phyloP scores from a whole-genome alignment of 2,888 invertebrate species.

The Drosophila quasianomalipes region DNA sequence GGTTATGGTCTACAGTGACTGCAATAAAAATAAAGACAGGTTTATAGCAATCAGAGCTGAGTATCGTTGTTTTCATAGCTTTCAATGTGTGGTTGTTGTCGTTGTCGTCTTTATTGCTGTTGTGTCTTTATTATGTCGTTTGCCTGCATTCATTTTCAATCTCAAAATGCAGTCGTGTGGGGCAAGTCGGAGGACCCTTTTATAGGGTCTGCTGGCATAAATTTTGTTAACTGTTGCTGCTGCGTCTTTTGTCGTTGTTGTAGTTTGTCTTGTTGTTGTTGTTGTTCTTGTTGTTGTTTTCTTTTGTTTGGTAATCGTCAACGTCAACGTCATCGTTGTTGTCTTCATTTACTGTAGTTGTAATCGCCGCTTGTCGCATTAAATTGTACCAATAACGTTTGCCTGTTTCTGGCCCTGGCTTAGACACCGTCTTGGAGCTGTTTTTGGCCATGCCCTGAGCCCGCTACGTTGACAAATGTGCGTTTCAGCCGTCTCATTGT shows the following conservation, averaged over 20 bases:
- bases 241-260: slow-evolving; percentile 40
- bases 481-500: slow-evolving; percentile 74
- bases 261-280: slow-evolving; percentile 28
- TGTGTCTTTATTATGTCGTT: slow-evolving; percentile 78
- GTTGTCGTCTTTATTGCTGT: slow-evolving; percentile 39
- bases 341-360: slow-evolving; percentile 60
- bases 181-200: slow-evolving; percentile 47
- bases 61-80: slow-evolving; percentile 56
- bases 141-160: slow-evolving; percentile 58
- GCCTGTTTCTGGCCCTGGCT: slow-evolving; percentile 21
- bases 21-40: slow-evolving; percentile 44
- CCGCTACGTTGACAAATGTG: slow-evolving; percentile 71
- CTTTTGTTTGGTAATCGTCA: slow-evolving; percentile 49
- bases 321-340: slow-evolving; percentile 44
- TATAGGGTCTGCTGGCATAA: slow-evolving; percentile 46
- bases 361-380: slow-evolving; percentile 58
- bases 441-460: slow-evolving; percentile 56
- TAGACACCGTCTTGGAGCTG: slow-evolving; percentile 7
- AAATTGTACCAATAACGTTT: slow-evolving; percentile 58
- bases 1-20: slow-evolving; percentile 11
- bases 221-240: slow-evolving; percentile 61
- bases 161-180: slow-evolving; percentile 50
- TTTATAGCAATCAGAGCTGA: slow-evolving; percentile 17
- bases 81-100: slow-evolving; percentile 48
- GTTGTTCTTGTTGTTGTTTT: slow-evolving; percentile 17